Conservation (phyloP, 2,113 vertebrate species). For the Mustela lutreola region DNA sequence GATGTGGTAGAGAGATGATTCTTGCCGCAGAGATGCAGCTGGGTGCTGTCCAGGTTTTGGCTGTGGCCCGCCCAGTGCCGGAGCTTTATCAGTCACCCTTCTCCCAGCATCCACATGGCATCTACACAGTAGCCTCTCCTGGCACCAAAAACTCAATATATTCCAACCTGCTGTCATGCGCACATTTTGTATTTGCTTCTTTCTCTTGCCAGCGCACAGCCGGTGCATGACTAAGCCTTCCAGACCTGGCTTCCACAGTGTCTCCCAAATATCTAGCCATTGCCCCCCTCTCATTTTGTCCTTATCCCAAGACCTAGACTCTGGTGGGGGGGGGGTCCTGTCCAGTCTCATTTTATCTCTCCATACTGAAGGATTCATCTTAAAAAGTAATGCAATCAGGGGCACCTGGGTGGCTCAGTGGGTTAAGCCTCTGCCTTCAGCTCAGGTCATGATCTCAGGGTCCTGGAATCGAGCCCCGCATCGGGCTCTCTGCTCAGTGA, state of each 20-base stretch:
- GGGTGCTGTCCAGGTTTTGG: background rate
- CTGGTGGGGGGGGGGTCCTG: background rate
- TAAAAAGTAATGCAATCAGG: background rate
- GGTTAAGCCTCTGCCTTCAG: too few species aligned
- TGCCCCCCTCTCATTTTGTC: background rate
- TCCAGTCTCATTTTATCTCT: background rate
- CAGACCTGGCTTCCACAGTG: background rate
- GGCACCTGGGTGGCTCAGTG: too few species aligned
- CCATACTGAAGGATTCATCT: background rate
- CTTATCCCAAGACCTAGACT: background rate
- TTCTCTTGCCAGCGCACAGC: background rate
- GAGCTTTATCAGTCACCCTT: background rate
- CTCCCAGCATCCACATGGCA: background rate
- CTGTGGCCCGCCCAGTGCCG: background rate
- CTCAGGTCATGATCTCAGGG: too few species aligned
- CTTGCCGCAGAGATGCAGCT: fast-evolving
- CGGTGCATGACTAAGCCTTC: background rate
- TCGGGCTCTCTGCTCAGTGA: too few species aligned
- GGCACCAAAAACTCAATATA: background rate
- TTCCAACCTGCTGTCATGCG: background rate
- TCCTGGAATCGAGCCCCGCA: too few species aligned
- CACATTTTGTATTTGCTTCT: background rate
- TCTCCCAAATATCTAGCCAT: background rate
- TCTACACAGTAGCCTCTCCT: background rate
- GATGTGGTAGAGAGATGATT: too few species aligned